phyloP scores from a whole-genome alignment of 2,113 vertebrate species.

The Cavia porcellus region DNA sequence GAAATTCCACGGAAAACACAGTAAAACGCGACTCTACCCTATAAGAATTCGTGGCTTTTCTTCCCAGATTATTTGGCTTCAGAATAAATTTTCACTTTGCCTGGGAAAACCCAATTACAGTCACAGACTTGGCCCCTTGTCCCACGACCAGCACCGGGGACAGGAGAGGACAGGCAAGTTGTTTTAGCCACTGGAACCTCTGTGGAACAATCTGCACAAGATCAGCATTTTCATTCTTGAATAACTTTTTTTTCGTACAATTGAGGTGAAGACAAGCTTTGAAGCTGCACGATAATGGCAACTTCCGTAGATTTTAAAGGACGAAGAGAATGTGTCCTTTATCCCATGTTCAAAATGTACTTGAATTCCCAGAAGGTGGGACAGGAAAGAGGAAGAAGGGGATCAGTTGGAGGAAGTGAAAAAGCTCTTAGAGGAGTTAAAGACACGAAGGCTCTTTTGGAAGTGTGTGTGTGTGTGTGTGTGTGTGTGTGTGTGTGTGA shows the following conservation, averaged over 20 bases:
- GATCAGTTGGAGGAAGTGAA: not conserved
- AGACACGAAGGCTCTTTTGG: not conserved
- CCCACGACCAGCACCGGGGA: not conserved
- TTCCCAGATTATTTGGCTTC: slow-evolving; percentile 8
- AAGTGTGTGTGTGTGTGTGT: not conserved
- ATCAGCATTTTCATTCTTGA: slow-evolving; percentile 35
- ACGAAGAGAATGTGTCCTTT: not conserved
- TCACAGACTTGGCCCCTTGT: not conserved
- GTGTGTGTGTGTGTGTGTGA: too few relatives aligned
- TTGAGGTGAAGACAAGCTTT: not conserved
- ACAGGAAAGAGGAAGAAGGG: not conserved
- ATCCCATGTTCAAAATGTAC: not conserved
- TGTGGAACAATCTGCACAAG: not conserved
- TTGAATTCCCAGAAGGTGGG: not conserved
- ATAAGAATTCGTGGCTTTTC: not conserved
- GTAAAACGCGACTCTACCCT: not conserved
- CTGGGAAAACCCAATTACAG: not conserved
- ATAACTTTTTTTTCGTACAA: not conserved
- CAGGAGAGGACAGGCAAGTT: not conserved
- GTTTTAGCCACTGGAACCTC: not conserved
- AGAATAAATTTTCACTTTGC: not conserved
- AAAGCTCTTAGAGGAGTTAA: not conserved
- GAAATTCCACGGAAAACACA: not conserved
- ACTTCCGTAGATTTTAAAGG: not conserved
- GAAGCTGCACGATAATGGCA: not conserved